A percentile compares a stretch with the other conserved stretches of the same genome.
Evolutionary conservation across 2,113 vertebrate species (phyloP).

Genomic region (Eretmochelys imbricata): DNA sequence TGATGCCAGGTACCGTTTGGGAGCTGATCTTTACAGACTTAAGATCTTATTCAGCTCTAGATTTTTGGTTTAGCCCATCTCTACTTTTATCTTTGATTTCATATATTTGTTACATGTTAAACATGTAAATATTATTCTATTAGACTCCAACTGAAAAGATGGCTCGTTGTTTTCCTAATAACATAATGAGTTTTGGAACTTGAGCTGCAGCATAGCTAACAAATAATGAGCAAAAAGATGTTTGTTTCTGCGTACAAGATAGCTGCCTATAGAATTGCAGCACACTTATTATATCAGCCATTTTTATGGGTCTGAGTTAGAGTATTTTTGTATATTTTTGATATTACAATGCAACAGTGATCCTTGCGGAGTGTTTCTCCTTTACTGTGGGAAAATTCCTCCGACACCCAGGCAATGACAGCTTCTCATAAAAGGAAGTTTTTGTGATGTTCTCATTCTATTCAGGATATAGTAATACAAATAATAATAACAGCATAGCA

Average conservation of each 20-base stretch:
- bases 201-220: background rate
- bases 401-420: background rate
- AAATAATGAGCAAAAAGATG: background rate
- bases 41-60: background rate
- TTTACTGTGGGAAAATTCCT: slow-evolving; percentile 56
- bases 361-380: background rate
- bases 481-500: background rate
- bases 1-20: background rate
- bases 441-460: background rate
- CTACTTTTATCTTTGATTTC: background rate
- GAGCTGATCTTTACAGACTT: background rate
- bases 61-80: background rate
- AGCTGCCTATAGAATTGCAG: background rate
- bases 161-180: background rate
- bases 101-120: background rate
- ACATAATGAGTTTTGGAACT: background rate
- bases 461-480: slow-evolving; percentile 45
- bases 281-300: accelerated
- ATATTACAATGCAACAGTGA: background rate
- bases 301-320: background rate
- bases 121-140: accelerated
- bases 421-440: background rate
- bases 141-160: background rate
- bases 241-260: background rate
- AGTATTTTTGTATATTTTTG: background rate